Percentiles rank a stretch among this genome's conserved stretches.
These are phyloP conservation scores for Onthophagus sagittarius DNA, from an alignment of 2,888 invertebrate genomes.

Conservation along the genomic window DNA sequence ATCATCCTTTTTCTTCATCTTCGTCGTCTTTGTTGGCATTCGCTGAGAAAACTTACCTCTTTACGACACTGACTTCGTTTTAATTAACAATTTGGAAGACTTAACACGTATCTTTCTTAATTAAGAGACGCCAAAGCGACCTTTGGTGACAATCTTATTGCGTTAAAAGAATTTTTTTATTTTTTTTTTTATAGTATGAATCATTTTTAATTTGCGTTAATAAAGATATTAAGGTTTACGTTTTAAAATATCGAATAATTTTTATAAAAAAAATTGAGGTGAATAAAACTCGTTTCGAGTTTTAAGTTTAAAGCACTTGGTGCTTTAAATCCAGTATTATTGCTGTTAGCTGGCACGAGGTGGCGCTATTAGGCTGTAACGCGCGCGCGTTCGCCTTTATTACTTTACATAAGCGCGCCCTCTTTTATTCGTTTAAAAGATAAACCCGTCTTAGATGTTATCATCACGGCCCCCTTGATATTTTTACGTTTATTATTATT, in stretches of 20 bases:
- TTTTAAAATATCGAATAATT: too few relatives aligned
- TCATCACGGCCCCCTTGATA: background rate
- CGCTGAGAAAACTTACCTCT: background rate
- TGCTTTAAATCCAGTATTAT: too few relatives aligned
- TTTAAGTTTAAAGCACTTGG: too few relatives aligned
- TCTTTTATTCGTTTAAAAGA: background rate
- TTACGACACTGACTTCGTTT: background rate
- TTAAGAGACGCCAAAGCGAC: background rate
- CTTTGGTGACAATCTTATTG: background rate
- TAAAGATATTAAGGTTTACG: too few relatives aligned
- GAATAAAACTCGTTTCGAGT: too few relatives aligned
- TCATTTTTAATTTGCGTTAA: too few relatives aligned
- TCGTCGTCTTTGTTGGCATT: background rate
- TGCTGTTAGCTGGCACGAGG: background rate
- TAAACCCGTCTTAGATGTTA: background rate
- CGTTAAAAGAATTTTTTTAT: background rate
- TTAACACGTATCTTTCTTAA: conserved; percentile 1
- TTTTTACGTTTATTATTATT: background rate
- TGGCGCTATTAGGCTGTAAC: background rate
- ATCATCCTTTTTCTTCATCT: background rate
- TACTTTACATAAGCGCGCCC: background rate
- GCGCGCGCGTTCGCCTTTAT: background rate
- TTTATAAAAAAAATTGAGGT: too few relatives aligned
- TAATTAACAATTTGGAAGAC: conserved; percentile 9
- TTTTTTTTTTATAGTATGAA: too few relatives aligned